Percentiles rank a stretch among this genome's conserved stretches.
Evolutionary conservation across 2,797 vertebrate genomes (phyloP).

Genomic region (Potorous gilbertii): DNA sequence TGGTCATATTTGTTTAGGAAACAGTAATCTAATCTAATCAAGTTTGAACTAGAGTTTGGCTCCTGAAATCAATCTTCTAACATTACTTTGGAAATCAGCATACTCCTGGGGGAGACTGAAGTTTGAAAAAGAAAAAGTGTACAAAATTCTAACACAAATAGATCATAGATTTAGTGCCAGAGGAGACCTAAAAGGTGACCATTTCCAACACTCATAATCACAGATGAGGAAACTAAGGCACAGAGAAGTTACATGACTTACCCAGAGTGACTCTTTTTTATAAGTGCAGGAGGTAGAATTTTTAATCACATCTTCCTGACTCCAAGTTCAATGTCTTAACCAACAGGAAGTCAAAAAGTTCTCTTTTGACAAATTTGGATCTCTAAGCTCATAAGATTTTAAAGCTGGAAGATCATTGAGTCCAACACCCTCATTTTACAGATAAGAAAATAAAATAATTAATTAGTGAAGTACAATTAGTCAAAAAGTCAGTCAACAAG

Average conservation of each 20-base stretch:
- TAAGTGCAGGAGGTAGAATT: background rate
- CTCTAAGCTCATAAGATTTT: background rate
- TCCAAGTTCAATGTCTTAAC: background rate
- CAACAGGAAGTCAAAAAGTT: background rate
- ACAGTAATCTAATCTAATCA: background rate
- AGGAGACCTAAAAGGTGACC: background rate
- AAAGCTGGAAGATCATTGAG: background rate
- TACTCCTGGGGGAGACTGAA: background rate
- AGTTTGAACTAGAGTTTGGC: background rate
- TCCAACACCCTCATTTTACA: background rate
- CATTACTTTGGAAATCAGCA: background rate
- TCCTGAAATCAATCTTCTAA: background rate
- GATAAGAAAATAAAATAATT: background rate
- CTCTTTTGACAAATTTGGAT: background rate
- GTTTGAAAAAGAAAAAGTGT: background rate
- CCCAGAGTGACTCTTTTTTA: background rate
- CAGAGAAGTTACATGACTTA: background rate
- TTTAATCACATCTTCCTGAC: background rate
- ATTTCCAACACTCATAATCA: background rate
- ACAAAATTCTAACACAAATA: background rate
- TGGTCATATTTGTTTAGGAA: background rate
- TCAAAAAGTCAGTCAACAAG: background rate
- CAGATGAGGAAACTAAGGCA: background rate
- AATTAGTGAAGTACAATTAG: background rate
- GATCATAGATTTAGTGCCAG: background rate